phyloP scores from a whole-genome alignment of 1,140 invertebrate genomes.

The Parasteatoda tepidariorum region DNA sequence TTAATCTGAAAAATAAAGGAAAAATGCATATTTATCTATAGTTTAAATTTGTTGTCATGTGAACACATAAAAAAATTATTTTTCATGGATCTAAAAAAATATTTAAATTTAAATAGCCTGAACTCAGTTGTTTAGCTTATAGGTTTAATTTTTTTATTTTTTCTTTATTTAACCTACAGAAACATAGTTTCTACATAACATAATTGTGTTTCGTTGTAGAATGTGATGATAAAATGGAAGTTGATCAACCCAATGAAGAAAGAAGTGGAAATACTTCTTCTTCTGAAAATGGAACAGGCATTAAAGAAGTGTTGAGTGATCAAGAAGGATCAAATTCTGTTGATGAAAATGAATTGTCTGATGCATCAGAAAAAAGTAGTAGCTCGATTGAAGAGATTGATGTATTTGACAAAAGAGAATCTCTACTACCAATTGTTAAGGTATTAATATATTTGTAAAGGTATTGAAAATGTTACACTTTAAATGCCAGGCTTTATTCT shows the following conservation, averaged over 20 bases:
- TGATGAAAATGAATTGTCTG: conserved; percentile 42
- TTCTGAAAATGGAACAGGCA: background rate
- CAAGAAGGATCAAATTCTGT: conserved; percentile 31
- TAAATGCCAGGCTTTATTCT: too few species aligned
- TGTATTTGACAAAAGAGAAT: conserved; percentile 39
- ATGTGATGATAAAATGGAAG: background rate
- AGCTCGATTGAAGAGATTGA: conserved; percentile 34
- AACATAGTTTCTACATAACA: too few species aligned
- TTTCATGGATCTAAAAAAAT: too few species aligned
- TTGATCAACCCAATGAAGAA: conserved; percentile 6
- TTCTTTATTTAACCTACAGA: too few species aligned
- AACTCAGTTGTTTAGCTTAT: too few species aligned
- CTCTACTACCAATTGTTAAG: conserved; percentile 5
- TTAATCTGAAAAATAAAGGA: too few species aligned
- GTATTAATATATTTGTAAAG: background rate
- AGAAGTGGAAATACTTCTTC: conserved; percentile 38
- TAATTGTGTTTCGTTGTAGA: background rate
- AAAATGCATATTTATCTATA: too few species aligned
- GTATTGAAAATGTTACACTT: too few species aligned
- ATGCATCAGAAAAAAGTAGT: conserved; percentile 11
- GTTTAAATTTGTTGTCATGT: too few species aligned
- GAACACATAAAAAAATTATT: too few species aligned
- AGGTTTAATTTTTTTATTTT: too few species aligned
- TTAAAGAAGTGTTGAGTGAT: conserved; percentile 18
- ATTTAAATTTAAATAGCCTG: too few species aligned